Conservation (phyloP, 2,888 invertebrate genomes). For the Caenorhabditis japonica region DNA sequence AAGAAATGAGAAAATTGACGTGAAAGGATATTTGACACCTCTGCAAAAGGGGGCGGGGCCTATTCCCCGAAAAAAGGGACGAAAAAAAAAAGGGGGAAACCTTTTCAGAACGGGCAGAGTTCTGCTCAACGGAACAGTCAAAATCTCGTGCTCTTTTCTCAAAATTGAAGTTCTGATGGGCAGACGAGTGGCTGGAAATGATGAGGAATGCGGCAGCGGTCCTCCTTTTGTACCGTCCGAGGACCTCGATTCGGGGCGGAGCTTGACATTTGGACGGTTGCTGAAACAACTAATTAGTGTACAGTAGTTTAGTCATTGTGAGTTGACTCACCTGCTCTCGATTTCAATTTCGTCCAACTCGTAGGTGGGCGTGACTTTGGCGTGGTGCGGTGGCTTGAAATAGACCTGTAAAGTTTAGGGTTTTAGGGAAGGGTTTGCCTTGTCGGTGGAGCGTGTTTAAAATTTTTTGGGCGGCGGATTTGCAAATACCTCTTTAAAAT, state of each 20-base stretch:
- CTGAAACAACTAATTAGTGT: not conserved
- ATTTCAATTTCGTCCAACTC: slow-evolving; percentile 51
- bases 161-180: slow-evolving; percentile 23
- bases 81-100: too few relatives aligned
- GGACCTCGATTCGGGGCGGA: too few relatives aligned
- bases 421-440: too few relatives aligned
- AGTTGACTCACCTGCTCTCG: slow-evolving; percentile 38
- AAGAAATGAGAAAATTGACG: too few relatives aligned
- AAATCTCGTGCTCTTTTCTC: slow-evolving; percentile 38
- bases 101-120: too few relatives aligned
- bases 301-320: slow-evolving; percentile 19
- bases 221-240: slow-evolving; percentile 8
- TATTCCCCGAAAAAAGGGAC: too few relatives aligned
- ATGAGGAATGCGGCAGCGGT: slow-evolving; percentile 1
- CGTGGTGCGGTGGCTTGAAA: slow-evolving; percentile 36
- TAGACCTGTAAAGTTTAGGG: slow-evolving; percentile 49
- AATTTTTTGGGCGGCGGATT: too few relatives aligned
- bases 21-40: too few relatives aligned
- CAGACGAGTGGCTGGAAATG: not conserved
- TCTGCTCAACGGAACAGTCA: slow-evolving; percentile 20
- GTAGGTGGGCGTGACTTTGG: slow-evolving; percentile 27
- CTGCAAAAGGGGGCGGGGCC: too few relatives aligned
- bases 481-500: too few relatives aligned
- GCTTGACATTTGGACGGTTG: not conserved
- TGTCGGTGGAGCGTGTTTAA: too few relatives aligned